Evolutionary conservation across 2,888 invertebrate species (phyloP).

Genomic region (Eudemis profundana): DNA sequence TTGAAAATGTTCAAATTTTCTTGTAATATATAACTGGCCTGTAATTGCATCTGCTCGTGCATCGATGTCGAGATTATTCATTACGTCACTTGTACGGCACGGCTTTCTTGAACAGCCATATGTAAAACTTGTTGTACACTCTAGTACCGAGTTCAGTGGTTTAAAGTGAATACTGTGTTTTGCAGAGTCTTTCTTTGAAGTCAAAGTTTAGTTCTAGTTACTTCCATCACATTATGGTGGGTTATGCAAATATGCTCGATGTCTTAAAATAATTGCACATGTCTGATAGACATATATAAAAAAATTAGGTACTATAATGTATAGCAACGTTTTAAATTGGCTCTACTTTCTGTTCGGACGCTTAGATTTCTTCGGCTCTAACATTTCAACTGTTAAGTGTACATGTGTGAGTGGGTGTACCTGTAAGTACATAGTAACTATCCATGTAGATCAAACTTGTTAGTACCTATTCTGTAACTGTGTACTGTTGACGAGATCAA

Average conservation of each 20-base stretch:
- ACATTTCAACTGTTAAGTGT: conserved; percentile 30
- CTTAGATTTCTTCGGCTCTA: conserved; percentile 39
- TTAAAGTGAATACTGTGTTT: too few relatives aligned
- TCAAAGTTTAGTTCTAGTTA: too few relatives aligned
- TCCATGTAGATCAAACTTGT: conserved; percentile 26
- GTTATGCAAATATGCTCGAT: too few relatives aligned
- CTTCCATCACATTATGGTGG: too few relatives aligned
- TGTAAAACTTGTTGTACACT: not conserved
- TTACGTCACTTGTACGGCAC: conserved; percentile 4
- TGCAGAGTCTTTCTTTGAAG: not conserved
- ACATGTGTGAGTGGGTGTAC: conserved; percentile 38
- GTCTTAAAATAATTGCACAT: too few relatives aligned
- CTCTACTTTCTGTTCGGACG: conserved; percentile 26
- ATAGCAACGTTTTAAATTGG: not conserved
- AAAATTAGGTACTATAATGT: conserved; percentile 7
- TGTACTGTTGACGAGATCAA: conserved; percentile 73
- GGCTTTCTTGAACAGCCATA: not conserved
- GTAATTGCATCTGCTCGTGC: not conserved
- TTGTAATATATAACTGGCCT: conserved; percentile 20
- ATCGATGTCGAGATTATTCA: not conserved
- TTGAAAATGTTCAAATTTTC: conserved; percentile 38
- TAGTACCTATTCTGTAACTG: conserved; percentile 56
- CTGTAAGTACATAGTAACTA: conserved; percentile 33
- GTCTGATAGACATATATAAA: too few relatives aligned
- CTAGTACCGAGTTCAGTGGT: too few relatives aligned